Base-by-base conservation (phyloP, 2,888 invertebrate genomes). In the Callosobruchus maculatus region DNA sequence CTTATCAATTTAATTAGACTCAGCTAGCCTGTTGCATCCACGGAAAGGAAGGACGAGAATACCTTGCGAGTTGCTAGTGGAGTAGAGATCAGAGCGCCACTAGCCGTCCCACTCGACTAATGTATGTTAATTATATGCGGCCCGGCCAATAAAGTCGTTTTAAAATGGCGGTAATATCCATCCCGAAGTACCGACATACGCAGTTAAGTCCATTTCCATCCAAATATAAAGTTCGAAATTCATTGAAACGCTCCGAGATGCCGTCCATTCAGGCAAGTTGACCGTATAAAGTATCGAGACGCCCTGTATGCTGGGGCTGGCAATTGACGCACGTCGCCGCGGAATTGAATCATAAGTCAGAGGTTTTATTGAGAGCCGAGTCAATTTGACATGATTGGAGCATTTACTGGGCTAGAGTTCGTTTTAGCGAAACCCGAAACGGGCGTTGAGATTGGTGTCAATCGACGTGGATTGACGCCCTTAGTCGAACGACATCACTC, bases 201-300 rank as follows among this genome's bases (percentile, higher is more conserved):
- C 13, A 49, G 49, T 49, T 49, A 71, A 49, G 49, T 71, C 71
- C 20, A n/a, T 71, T 71, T 71, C 30, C 49, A 49, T 22, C 71
- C 49, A 71, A 71, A 71, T 71, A 71, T 26, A 49, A 31, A 31
- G 30, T 49, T 26, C 30, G 30, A 49, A 21, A 18, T 70, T 70
- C 70, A 70, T 70, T 70, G 70, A 70, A 18, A 26, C 21, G 70
- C 70, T 70, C 21, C 22, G 18, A n/a, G 22, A 22, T 21, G 69
- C 26, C 21, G 70, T 70, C 70, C 26, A 70, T 70, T 20, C 70
- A 26, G 70, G 13, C 49, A 1, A 49, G 13, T 49, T 49, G 49
- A 49, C 49, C 49, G 49, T 7, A 49, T 49, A 49, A 49, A 49
- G 49, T 49, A 49, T 49, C 3, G 49, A 7, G 13, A 49, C 49